Conservation (phyloP, 2,113 vertebrate species). For the Triplophysa dalaica region DNA sequence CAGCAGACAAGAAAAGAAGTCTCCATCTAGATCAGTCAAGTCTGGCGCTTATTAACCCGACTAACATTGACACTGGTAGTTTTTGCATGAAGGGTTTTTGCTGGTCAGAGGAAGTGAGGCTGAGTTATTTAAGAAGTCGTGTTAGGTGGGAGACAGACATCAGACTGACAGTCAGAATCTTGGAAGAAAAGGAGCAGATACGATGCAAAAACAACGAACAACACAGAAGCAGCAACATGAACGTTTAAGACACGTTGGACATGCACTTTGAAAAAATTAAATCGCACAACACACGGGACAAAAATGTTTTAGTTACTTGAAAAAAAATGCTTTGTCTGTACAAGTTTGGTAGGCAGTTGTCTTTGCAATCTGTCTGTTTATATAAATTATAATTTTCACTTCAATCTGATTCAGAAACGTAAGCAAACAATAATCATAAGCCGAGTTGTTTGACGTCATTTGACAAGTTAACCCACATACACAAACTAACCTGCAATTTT, state of each 20-base stretch:
- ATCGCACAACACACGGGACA: constrained; percentile 22
- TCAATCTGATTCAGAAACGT: too few species aligned
- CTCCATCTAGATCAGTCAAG: constrained; percentile 67
- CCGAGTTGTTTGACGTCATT: too few species aligned
- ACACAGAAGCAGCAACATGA: constrained; percentile 64
- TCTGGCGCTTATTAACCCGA: constrained; percentile 60
- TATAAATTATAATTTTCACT: too few species aligned
- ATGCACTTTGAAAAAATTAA: constrained; percentile 46
- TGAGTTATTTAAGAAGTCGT: constrained; percentile 63
- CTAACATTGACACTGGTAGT: constrained; percentile 66
- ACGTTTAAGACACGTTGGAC: constrained; percentile 38
- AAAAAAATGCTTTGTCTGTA: background rate
- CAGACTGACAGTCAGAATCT: constrained; percentile 62
- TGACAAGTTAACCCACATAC: too few species aligned
- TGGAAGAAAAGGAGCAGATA: constrained; percentile 61
- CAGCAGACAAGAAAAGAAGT: constrained; percentile 81
- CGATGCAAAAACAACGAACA: constrained; percentile 66
- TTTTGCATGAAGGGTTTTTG: constrained; percentile 75
- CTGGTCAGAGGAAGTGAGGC: constrained; percentile 61
- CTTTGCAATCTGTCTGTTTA: background rate
- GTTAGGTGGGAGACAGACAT: constrained; percentile 66
- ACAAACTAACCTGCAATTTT: too few species aligned
- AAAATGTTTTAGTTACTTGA: background rate
- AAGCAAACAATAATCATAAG: too few species aligned
- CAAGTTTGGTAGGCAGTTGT: background rate